Evolutionary conservation across 2,888 invertebrate species (phyloP), one percentile per base, ranked within the genome.

Genomic region (Synergus gifuensis): DNA sequence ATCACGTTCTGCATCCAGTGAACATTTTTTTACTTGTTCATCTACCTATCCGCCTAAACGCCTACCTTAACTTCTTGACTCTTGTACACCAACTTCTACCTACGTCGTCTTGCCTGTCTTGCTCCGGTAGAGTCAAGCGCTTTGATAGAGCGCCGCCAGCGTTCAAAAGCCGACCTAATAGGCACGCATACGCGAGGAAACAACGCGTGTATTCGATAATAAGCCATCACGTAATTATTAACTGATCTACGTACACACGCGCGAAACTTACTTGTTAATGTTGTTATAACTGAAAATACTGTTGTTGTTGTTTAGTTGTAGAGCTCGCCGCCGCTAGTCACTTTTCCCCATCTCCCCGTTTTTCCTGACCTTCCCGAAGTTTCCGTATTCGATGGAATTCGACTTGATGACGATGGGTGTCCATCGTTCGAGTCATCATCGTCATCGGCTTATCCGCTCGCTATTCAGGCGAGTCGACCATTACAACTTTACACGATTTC

Each of bases 241-340:
- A 54, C 42, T 44, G 79, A 83, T 54, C n/a, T 73, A 73, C 73
- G 73, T 73, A 73, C 73, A 85, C 82, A 83, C 86, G 84, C 82
- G 83, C 81, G 81, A 88, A 90, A 91, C 91, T 91, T 91, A 91
- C 91, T 92, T 92, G 92, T 92, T 92, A 91, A 92, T 92, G 91
- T 92, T 92, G 92, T 92, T 92, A 92, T 92, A 91, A 90, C 92
- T 92, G 91, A 92, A 91, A 92, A 92, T 92, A 92, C 92, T 92
- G 92, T 92, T 92, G 91, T 92, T 92, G 92, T 92, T 92, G 92
- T 92, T 92, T 92, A 92, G 92, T 92, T 92, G 91, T 92, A 92
- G 92, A 92, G 91, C 92, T 92, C 92, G 92, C 92, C 91, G 91
- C 92, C 92, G 91, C 92, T 92, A 92, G 92, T 92, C 92, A 92